Base-by-base conservation (phyloP, 2,888 invertebrate species). In the Phrixothrix hirtus region DNA sequence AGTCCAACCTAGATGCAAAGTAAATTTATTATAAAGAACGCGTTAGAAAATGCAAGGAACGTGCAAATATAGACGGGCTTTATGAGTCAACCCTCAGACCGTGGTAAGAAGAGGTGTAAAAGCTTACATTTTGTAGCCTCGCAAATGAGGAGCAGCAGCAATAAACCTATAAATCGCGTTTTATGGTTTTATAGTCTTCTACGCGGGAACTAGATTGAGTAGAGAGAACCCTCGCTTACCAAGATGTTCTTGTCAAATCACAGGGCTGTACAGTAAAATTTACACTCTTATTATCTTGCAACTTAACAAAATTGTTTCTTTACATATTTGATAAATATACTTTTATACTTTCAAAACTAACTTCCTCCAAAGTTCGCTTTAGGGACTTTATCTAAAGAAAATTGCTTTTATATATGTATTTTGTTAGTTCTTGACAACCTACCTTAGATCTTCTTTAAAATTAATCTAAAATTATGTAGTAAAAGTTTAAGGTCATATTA, bases 121-220 rank as follows among this genome's bases (percentile, higher is more conserved):
- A 62, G 62, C 61, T 63, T 60, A 63, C 62, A 64, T 65, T 64
- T 63, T 62, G 64, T 58, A 60, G 59, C 63, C 58, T 58, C 49
- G 60, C 61, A 64, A 64, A 64, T 64, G 64, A 64, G 62, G 55
- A 62, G 67, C 62, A 65, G 64, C 67, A 67, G 71, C 72, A 68
- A 70, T 74, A 74, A 74, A 74, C 68, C 72, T 68, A 74, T 74
- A 74, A 74, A 74, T 71, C 66, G 68, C 69, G 71, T 71, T 73
- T 73, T 72, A 73, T 72, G 68, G 69, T 67, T 72, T 74, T 73
- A 73, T 72, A 66, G 72, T 59, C 53, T 57, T 57, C 53, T 53
- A 57, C 57, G 64, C 64, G 66, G 62, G 65, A 62, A 63, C 66
- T 68, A 68, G 67, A 69, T 69, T 66, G 68, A 66, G 66, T 60